Percentiles rank a stretch among this genome's conserved stretches.
Evolutionary conservation across 2,888 invertebrate species (phyloP).

Genomic region (Tachystola acroxantha): DNA sequence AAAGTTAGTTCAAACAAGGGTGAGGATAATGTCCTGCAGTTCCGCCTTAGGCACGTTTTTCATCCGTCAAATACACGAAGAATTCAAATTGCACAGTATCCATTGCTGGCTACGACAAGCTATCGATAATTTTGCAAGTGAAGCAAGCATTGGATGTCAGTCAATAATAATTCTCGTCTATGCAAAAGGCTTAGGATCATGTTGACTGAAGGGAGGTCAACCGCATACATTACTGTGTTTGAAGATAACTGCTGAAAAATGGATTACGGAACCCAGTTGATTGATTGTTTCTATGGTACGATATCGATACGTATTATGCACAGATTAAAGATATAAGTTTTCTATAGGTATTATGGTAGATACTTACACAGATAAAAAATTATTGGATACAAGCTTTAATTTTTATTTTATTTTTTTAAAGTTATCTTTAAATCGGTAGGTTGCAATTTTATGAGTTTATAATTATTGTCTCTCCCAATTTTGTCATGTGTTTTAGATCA

Average conservation of each 20-base stretch:
- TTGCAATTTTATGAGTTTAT: too few relatives aligned
- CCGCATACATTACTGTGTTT: constrained; percentile 40
- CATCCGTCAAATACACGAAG: constrained; percentile 5
- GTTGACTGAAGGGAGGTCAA: constrained; percentile 34
- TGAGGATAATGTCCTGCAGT: constrained; percentile 27
- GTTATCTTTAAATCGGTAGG: too few relatives aligned
- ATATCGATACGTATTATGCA: too few relatives aligned
- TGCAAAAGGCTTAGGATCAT: constrained; percentile 16
- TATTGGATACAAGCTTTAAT: too few relatives aligned
- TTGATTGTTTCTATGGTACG: constrained; percentile 33
- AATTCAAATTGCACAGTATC: not conserved
- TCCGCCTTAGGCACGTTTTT: constrained; percentile 20
- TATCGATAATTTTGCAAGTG: not conserved
- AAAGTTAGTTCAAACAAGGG: constrained; percentile 54
- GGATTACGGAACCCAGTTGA: constrained; percentile 31
- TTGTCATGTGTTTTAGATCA: too few relatives aligned
- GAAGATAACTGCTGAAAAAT: constrained; percentile 50
- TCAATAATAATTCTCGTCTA: constrained; percentile 6
- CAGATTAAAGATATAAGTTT: too few relatives aligned
- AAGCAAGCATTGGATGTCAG: constrained; percentile 3
- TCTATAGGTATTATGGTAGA: too few relatives aligned
- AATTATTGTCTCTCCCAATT: too few relatives aligned
- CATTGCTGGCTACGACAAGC: not conserved
- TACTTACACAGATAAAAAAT: too few relatives aligned
- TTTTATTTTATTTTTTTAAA: too few relatives aligned